Conservation (phyloP, 2,888 invertebrate genomes). For the Acronicta alni region DNA sequence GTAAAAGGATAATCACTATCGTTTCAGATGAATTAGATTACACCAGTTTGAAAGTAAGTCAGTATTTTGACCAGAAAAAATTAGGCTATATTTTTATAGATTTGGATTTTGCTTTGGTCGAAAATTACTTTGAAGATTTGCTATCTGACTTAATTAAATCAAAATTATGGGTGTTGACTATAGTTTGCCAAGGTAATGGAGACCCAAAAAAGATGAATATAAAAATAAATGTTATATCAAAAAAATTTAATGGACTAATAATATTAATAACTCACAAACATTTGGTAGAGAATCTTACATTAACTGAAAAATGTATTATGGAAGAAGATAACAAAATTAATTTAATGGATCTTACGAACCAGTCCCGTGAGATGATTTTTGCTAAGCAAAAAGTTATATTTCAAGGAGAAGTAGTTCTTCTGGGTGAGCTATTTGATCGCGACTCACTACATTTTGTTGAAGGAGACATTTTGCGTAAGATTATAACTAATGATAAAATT, state of each 20-base stretch:
- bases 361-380: constrained; percentile 12
- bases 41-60: constrained; percentile 25
- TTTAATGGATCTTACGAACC: constrained; percentile 8
- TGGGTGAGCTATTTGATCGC: background rate
- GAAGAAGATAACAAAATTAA: constrained; percentile 4
- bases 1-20: too few relatives aligned
- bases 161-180: constrained; percentile 1
- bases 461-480: constrained; percentile 8
- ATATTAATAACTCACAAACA: constrained; percentile 13
- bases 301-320: background rate
- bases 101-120: constrained; percentile 18
- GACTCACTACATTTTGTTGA: constrained; percentile 9
- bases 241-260: constrained; percentile 15
- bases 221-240: constrained; percentile 1
- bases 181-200: background rate
- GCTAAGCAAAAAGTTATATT: constrained; percentile 16
- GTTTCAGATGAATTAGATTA: constrained; percentile 13
- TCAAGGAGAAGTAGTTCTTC: constrained; percentile 14
- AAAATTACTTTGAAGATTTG: constrained; percentile 23
- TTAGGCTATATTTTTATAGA: constrained; percentile 17
- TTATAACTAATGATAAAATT: constrained; percentile 19
- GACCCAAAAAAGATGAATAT: background rate
- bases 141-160: constrained; percentile 7
- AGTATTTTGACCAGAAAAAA: constrained; percentile 12
- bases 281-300: too few relatives aligned